A percentile compares a stretch with the other conserved stretches of the same genome.
Conservation (phyloP, 1,140 invertebrate genomes). For the Eriosoma lanigerum region DNA sequence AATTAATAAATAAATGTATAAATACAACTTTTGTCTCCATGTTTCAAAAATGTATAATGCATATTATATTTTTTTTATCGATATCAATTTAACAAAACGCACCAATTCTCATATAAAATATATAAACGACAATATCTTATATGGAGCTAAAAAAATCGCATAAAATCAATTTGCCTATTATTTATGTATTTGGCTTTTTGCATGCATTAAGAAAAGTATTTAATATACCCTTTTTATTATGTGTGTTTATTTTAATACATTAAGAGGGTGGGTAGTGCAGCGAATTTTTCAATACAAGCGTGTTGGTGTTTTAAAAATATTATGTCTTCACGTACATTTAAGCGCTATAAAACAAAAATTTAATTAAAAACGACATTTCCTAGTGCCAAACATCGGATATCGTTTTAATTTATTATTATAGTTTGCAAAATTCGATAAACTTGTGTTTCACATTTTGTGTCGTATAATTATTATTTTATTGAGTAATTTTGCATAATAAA, state of each 20-base stretch:
- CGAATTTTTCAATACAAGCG: neutral
- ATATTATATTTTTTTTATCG: neutral
- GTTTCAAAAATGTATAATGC: no score
- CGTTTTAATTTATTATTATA: conserved; percentile 3
- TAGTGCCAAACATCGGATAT: neutral
- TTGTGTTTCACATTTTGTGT: conserved; percentile 11
- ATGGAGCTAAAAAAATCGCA: neutral
- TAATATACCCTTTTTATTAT: conserved; percentile 5
- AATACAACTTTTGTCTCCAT: no score
- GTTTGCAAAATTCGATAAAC: conserved; percentile 3
- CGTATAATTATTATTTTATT: neutral
- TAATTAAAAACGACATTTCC: conserved; percentile 17
- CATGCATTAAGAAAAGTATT: conserved; percentile 3
- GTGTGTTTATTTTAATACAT: neutral
- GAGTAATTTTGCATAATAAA: neutral
- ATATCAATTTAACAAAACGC: neutral
- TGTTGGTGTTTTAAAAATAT: neutral
- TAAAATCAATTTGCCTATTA: no score
- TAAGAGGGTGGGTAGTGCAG: conserved; percentile 5
- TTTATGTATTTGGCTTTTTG: neutral
- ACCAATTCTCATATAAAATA: neutral
- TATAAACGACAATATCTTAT: neutral
- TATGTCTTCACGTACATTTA: neutral
- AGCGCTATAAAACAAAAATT: conserved; percentile 28
- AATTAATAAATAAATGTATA: no score